Conservation (phyloP, 2,797 vertebrate species). For the Ambastaia sidthimunki region DNA sequence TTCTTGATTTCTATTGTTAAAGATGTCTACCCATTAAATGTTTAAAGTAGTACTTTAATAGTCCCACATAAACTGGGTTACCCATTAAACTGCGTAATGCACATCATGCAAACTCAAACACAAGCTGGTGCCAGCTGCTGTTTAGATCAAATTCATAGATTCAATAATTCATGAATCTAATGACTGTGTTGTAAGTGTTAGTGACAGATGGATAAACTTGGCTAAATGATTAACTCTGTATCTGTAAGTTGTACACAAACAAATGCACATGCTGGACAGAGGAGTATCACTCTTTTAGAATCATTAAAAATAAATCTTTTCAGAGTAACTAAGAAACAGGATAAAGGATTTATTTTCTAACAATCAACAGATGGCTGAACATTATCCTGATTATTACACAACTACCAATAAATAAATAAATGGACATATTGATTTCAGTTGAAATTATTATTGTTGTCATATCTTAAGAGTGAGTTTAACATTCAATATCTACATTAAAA, state of each 20-base stretch:
- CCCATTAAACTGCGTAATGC: not conserved
- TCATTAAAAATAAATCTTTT: not conserved
- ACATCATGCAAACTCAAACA: not conserved
- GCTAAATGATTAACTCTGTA: constrained; percentile 15
- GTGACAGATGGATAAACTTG: constrained; percentile 29
- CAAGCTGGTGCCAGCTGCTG: not conserved
- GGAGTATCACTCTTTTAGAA: not conserved
- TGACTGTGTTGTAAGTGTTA: constrained; percentile 13
- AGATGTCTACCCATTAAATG: not conserved
- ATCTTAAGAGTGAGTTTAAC: not conserved
- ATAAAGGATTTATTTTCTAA: not conserved
- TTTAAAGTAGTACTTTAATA: not conserved
- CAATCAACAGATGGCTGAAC: not conserved
- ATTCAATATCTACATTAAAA: too few relatives aligned
- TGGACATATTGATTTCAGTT: not conserved
- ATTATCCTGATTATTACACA: not conserved
- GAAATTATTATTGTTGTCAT: not conserved
- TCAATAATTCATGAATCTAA: constrained; percentile 4
- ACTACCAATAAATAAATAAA: not conserved
- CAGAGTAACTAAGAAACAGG: not conserved
- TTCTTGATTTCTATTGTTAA: too few relatives aligned
- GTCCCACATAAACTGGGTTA: not conserved
- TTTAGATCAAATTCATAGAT: not conserved
- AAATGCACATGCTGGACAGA: constrained; percentile 8
- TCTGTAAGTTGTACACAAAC: constrained; percentile 9